phyloP scores from a whole-genome alignment of 2,797 vertebrate species.

The Chelon auratus region DNA sequence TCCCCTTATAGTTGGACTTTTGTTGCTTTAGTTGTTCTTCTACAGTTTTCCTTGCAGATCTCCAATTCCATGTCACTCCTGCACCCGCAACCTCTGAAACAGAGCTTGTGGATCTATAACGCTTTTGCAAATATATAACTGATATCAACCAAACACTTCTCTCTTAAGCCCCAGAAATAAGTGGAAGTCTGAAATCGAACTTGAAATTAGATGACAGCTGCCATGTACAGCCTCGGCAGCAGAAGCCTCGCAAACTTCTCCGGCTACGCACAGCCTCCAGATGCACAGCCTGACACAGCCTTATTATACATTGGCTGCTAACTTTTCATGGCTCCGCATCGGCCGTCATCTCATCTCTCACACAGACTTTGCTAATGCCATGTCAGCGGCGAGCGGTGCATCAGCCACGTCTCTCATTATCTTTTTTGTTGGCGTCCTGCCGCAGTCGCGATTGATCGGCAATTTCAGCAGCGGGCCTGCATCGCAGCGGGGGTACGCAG shows the following conservation, averaged over 20 bases:
- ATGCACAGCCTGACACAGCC: constrained; percentile 22
- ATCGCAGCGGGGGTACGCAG: not conserved
- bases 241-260: not conserved
- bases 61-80: not conserved
- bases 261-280: constrained; percentile 1
- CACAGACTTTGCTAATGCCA: constrained; percentile 41
- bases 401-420: constrained; percentile 54
- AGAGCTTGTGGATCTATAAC: not conserved
- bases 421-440: constrained; percentile 21
- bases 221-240: constrained; percentile 1
- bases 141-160: not conserved
- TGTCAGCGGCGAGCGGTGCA: constrained; percentile 30
- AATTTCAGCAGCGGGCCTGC: constrained; percentile 16
- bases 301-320: constrained; percentile 39
- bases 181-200: not conserved
- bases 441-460: constrained; percentile 37
- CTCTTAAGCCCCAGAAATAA: not conserved
- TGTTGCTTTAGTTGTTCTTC: not conserved
- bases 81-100: not conserved
- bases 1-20: not conserved
- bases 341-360: constrained; percentile 36
- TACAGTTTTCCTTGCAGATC: not conserved
- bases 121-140: not conserved
- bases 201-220: constrained; percentile 10
- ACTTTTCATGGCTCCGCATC: constrained; percentile 52